Conservation (phyloP, 92 coral and sea anemone genomes). For the Parazoanthus darwini region DNA sequence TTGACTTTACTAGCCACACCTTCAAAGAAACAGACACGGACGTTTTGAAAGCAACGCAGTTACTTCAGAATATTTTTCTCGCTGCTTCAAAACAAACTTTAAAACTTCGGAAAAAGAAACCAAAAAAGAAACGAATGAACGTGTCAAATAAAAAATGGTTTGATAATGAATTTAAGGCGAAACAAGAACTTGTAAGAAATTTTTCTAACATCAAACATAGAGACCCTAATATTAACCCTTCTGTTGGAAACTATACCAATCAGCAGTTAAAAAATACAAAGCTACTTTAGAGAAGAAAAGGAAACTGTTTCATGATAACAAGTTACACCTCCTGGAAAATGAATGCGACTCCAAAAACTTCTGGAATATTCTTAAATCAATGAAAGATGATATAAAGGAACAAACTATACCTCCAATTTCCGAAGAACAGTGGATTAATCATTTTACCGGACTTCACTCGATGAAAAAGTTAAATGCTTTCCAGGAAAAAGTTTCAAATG, state of each 20-base stretch:
- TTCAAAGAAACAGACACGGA: too few species aligned
- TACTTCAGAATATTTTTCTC: constrained; percentile 3
- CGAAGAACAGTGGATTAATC: constrained; percentile 43
- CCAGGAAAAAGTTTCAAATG: neutral
- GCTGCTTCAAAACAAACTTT: neutral
- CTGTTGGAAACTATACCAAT: constrained; percentile 11
- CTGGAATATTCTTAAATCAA: constrained; percentile 45
- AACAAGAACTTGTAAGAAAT: constrained; percentile 7
- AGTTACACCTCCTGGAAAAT: constrained; percentile 3
- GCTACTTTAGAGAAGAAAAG: neutral
- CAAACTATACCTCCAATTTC: constrained; percentile 33
- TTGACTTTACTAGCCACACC: too few species aligned
- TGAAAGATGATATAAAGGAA: constrained; percentile 30
- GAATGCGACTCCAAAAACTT: constrained; percentile 4
- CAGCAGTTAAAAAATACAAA: constrained; percentile 12
- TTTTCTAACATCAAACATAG: constrained; percentile 23
- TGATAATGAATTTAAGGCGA: constrained; percentile 24
- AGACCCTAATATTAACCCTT: neutral
- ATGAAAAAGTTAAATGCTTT: neutral
- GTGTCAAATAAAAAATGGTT: constrained; percentile 27
- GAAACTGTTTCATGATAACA: constrained; percentile 1
- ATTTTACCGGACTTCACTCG: constrained; percentile 36
- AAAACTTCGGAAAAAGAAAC: neutral
- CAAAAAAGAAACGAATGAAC: neutral
- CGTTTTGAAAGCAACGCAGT: too few species aligned